phyloP scores from a whole-genome alignment of 2,888 invertebrate species.

The Phorcus lineatus region DNA sequence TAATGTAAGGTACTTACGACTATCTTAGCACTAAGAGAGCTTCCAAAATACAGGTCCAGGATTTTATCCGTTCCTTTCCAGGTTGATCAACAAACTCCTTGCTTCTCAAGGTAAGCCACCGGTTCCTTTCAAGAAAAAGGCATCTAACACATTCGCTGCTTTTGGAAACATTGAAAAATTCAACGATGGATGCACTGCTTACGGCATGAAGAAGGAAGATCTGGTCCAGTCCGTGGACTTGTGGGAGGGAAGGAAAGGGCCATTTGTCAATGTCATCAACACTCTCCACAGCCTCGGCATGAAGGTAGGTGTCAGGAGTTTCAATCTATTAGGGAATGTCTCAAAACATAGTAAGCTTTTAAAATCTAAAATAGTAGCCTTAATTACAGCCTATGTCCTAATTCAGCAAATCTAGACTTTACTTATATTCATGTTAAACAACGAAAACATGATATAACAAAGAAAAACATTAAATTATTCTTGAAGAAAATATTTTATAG shows the following conservation, averaged over 20 bases:
- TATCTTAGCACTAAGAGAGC: too few relatives aligned
- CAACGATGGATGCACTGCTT: conserved; percentile 63
- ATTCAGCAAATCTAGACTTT: too few relatives aligned
- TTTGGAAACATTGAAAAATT: conserved; percentile 72
- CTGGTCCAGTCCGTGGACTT: conserved; percentile 68
- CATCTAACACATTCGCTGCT: conserved; percentile 68
- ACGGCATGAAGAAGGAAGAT: conserved; percentile 63
- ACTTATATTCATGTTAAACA: too few relatives aligned
- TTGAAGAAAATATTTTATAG: too few relatives aligned
- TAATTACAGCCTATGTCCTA: too few relatives aligned
- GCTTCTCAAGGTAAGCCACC: conserved; percentile 56
- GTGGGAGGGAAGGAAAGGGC: conserved; percentile 69
- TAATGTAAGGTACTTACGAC: too few relatives aligned
- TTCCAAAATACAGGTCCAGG: neutral
- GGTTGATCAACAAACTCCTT: conserved; percentile 69
- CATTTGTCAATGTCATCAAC: conserved; percentile 71
- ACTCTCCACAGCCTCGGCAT: conserved; percentile 69
- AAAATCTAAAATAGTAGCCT: too few relatives aligned
- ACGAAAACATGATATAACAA: too few relatives aligned
- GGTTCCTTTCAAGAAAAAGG: conserved; percentile 66
- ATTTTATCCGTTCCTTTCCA: conserved; percentile 34
- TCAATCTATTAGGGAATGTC: too few relatives aligned
- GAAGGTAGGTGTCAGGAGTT: conserved; percentile 54
- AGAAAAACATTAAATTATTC: too few relatives aligned
- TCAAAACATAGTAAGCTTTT: too few relatives aligned